Percentiles rank a stretch among this genome's conserved stretches.
Conservation (phyloP, 1,140 invertebrate genomes). For the Achroia grisella region DNA sequence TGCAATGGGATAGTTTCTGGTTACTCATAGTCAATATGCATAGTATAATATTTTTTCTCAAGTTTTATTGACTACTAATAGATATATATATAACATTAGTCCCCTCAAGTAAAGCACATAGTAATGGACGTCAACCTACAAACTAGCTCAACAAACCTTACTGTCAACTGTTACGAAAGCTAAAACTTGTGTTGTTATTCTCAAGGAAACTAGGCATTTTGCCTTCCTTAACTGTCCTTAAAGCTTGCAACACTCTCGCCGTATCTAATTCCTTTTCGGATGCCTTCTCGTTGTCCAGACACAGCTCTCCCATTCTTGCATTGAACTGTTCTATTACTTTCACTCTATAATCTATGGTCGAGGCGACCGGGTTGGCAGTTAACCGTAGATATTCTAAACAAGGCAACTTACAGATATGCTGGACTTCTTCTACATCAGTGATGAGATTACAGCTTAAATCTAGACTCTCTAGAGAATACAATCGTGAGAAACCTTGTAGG, state of each 20-base stretch:
- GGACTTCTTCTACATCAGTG: constrained; percentile 85
- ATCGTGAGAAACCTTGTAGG: constrained; percentile 85
- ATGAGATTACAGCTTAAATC: constrained; percentile 92
- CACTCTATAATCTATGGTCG: constrained; percentile 90
- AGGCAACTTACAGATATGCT: constrained; percentile 85
- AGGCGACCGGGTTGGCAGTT: constrained; percentile 91
- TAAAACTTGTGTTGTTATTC: constrained; percentile 54
- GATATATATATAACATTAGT: neutral
- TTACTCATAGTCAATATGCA: no score
- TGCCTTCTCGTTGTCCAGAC: constrained; percentile 89
- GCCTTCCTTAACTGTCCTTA: constrained; percentile 77
- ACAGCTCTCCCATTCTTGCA: constrained; percentile 82
- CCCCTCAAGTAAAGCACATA: constrained; percentile 1
- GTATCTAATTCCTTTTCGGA: constrained; percentile 93
- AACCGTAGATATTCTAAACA: constrained; percentile 90
- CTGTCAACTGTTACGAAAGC: constrained; percentile 57
- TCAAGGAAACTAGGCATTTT: constrained; percentile 63
- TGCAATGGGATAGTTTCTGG: no score
- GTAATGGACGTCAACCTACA: neutral
- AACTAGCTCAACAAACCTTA: constrained; percentile 3
- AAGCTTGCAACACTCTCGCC: constrained; percentile 89
- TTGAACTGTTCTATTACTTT: constrained; percentile 91
- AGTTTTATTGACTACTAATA: no score
- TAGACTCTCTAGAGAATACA: constrained; percentile 88
- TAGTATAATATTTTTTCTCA: no score